Base-by-base conservation (phyloP, 2,888 invertebrate genomes). In the Lordiphosa fenestrarum region DNA sequence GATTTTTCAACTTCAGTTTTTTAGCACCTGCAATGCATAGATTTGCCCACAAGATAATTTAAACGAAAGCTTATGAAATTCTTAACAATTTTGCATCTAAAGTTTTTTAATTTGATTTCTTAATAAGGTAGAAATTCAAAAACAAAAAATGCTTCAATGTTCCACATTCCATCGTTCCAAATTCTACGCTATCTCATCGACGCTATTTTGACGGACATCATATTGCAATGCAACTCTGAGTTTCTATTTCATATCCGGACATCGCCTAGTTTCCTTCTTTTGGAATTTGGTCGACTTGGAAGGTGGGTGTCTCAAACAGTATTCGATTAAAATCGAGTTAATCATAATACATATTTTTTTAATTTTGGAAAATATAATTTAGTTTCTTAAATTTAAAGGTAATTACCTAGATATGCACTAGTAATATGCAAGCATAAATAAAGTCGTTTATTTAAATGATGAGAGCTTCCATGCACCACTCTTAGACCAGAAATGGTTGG, bases 391-490 rank as follows among this genome's bases (percentile, higher is more conserved):
- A 1, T n/a, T n/a, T 10, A 44, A 30, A 33, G 44, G 15, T 44
- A 44, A 33, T 3, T 19, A 15, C 5, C 6, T 5, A 6, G 1
- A 15, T 2, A 13, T 33, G 1, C 10, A 12, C 0, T 3, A 6
- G 10, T 15, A 15, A 1, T 44, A 2, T 10, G 4, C 25, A 10
- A n/a, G 10, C 15, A 2, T 13, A 12, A 33, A 10, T 15, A 3
- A 33, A 15, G 25, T 10, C 5, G 3, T n/a, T 3, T 10, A 10
- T 2, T 30, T 30, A 10, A 30, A 44, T 85, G 85, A 87, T 86
- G 86, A 80, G 55, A 60, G 21, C 66, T 73, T 85, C 86, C 82
- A 64, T 87, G 88, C 87, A 87, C 87, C 88, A 86, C 75, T 86
- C 87, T 72, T 73, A 87, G 58, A 59, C 63, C 63, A 25, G 55